phyloP scores from a whole-genome alignment of 2,888 invertebrate species.

The Epistrophella euchroma region DNA sequence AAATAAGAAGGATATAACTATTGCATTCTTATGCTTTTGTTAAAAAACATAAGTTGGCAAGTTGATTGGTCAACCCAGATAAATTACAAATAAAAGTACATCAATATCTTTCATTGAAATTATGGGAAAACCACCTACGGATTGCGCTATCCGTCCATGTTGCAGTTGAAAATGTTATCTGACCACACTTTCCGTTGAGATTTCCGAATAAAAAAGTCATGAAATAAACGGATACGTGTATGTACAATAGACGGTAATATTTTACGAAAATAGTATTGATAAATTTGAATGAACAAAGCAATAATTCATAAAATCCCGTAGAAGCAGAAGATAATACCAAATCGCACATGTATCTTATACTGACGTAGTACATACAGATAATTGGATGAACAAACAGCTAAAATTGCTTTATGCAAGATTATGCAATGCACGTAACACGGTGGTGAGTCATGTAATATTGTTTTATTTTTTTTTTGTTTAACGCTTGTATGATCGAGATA shows the following conservation, averaged over 20 bases:
- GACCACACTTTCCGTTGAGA: constrained; percentile 41
- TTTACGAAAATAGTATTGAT: constrained; percentile 18
- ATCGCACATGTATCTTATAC: constrained; percentile 17
- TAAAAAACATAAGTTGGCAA: not conserved
- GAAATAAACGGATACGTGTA: not conserved
- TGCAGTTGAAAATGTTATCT: constrained; percentile 22
- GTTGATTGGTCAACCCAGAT: not conserved
- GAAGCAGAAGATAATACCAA: constrained; percentile 43
- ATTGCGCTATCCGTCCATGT: constrained; percentile 31
- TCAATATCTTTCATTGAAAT: not conserved
- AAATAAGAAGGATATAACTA: not conserved
- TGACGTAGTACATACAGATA: constrained; percentile 33
- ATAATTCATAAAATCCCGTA: constrained; percentile 66
- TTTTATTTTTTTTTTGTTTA: constrained; percentile 22
- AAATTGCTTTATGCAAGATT: constrained; percentile 61
- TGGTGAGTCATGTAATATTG: constrained; percentile 50
- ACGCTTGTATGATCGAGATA: constrained; percentile 46
- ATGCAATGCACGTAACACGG: constrained; percentile 59
- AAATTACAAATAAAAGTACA: not conserved
- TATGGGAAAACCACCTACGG: not conserved
- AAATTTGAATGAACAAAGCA: constrained; percentile 52
- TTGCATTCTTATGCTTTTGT: not conserved
- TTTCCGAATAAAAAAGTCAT: constrained; percentile 20
- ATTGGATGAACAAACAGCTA: constrained; percentile 64
- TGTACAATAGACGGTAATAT: no score